Evolutionary conservation across 92 coral and sea anemone genomes (phyloP), one percentile per base, ranked within the genome.

Genomic region (Chrysogorgia sp.): DNA sequence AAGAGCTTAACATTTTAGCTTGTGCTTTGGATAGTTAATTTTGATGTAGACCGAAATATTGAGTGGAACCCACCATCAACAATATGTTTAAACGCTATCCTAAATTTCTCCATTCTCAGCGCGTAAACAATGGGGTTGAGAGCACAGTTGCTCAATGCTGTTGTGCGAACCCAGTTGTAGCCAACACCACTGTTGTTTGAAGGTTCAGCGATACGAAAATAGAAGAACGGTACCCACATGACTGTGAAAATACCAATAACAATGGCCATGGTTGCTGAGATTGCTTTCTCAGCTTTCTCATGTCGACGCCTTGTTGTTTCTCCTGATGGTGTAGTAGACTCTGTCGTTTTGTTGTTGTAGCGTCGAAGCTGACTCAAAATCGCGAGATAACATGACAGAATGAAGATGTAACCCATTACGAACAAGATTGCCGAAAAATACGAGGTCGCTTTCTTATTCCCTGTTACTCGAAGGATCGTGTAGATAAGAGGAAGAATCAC

Each of bases 201-300:
- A 6, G 96, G 98, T 21, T 90, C 82, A 12, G 83, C 75, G 77
- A 91, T 77, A 0, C 92, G 86, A 10, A 79, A 80, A 67, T 91
- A 91, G 67, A 93, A 88, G 67, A 91, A 45, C 1, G 90, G 92
- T 2, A 55, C 81, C 98, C 98, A 93, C 26, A 87, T 87, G 1
- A 81, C 56, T 0, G 96, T 88, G 40, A 93, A 91, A 29, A 86
- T 85, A 1, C 76, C 75, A 58, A 93, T 80, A 0, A 93, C 82
- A 68, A 86, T 47, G 4, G 81, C 91, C 28, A 91, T 82, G 2
- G 98, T 93, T 34, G 65, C 19, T 13, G 64, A 53, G 15, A 72
- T 33, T 15, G 24, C 52, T 55, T 52, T 72, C 31, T 84, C 77
- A 5, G 96, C 93, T 6, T 15, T n/a, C 21, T 90, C 85, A 7